phyloP scores from a whole-genome alignment of 1,140 invertebrate species.

The Apis laboriosa region DNA sequence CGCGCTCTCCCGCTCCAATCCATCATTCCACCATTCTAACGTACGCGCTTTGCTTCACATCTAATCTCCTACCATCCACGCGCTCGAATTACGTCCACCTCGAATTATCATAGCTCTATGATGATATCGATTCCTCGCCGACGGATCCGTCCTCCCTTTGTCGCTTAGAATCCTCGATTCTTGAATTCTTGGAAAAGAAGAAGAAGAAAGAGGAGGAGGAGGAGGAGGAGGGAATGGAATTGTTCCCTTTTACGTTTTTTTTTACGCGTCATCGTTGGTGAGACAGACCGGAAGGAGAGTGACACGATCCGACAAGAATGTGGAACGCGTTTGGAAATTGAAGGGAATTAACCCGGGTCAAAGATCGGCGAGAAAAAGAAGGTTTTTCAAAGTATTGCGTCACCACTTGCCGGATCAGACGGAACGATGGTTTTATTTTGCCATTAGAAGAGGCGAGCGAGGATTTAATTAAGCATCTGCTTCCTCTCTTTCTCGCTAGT shows the following conservation, averaged over 20 bases:
- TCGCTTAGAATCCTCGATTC: neutral
- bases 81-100: neutral
- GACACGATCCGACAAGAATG: slow-evolving; percentile 36
- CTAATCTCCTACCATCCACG: neutral
- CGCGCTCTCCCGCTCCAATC: neutral
- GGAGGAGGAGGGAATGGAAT: too few relatives aligned
- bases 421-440: slow-evolving; percentile 10
- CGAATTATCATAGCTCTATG: neutral
- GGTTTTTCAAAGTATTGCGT: slow-evolving; percentile 36
- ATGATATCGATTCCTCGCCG: neutral
- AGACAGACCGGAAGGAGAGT: slow-evolving; percentile 34
- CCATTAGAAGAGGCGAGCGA: slow-evolving; percentile 17
- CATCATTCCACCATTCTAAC: neutral
- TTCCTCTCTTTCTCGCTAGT: slow-evolving; percentile 26
- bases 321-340: slow-evolving; percentile 38
- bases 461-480: slow-evolving; percentile 47
- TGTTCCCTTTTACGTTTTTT: too few relatives aligned
- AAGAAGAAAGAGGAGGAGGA: too few relatives aligned
- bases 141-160: neutral
- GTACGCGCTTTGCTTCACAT: neutral
- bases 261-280: neutral
- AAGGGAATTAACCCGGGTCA: slow-evolving; percentile 53
- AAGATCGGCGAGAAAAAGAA: slow-evolving; percentile 47
- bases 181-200: too few relatives aligned
- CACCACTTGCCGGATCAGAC: slow-evolving; percentile 27